A percentile compares a stretch with the other conserved stretches of the same genome.
Evolutionary conservation across 2,888 invertebrate species (phyloP).

Genomic region (Eilema depressum): DNA sequence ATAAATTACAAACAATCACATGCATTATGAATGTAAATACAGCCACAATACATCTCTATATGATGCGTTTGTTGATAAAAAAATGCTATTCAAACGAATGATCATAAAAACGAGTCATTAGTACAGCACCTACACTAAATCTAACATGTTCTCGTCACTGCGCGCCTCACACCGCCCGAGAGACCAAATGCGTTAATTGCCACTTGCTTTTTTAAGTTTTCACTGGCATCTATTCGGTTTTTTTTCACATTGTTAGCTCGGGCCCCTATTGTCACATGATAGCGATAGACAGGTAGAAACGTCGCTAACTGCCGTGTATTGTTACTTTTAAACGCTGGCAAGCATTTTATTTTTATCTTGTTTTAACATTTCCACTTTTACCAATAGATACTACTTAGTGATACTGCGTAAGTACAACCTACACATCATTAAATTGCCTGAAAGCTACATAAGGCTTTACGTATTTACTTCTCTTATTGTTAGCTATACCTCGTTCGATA

Average conservation of each 20-base stretch:
- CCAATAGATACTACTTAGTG: not conserved
- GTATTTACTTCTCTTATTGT: not conserved
- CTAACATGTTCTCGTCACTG: not conserved
- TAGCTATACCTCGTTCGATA: not conserved
- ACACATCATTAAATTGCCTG: not conserved
- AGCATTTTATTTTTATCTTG: not conserved
- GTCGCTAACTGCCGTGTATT: not conserved
- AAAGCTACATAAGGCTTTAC: not conserved
- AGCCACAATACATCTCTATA: too few relatives aligned
- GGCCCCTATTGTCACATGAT: not conserved
- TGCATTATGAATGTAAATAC: not conserved
- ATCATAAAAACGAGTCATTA: slow-evolving; percentile 2
- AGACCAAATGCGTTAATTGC: slow-evolving; percentile 4
- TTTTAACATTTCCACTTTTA: not conserved
- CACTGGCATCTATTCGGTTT: not conserved
- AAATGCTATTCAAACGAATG: not conserved
- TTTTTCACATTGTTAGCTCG: slow-evolving; percentile 8
- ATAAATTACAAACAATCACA: not conserved
- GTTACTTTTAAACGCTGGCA: not conserved
- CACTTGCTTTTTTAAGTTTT: slow-evolving; percentile 9
- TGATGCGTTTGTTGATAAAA: not conserved
- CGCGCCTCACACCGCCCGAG: not conserved
- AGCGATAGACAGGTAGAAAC: slow-evolving; percentile 1
- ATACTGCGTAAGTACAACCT: not conserved
- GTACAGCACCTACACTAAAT: not conserved